These are phyloP conservation scores for Pagrus major DNA, from an alignment of 2,113 vertebrate genomes.

Conservation along the genomic window DNA sequence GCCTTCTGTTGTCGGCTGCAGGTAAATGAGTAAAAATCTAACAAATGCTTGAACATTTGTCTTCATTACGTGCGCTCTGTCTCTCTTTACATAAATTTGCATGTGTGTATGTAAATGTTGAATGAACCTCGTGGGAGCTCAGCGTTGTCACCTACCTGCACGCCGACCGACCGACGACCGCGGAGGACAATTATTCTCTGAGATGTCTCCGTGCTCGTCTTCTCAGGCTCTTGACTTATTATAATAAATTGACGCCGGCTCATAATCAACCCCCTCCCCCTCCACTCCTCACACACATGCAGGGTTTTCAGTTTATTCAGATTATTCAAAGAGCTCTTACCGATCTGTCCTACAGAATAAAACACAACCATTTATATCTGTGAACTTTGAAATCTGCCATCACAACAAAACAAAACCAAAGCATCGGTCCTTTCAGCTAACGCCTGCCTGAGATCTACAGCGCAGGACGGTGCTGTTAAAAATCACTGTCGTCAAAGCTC, in stretches of 20 bases:
- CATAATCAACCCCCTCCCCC: neutral
- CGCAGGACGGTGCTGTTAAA: neutral
- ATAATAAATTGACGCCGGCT: neutral
- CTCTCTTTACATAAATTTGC: conserved; percentile 33
- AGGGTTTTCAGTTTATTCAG: neutral
- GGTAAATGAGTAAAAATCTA: neutral
- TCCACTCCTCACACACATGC: neutral
- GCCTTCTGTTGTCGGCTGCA: neutral
- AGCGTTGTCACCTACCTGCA: neutral
- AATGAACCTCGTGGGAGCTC: neutral
- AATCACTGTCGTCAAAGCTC: too few relatives aligned
- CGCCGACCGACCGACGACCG: too few relatives aligned
- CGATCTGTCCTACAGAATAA: neutral
- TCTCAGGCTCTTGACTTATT: neutral
- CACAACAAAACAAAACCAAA: too few relatives aligned
- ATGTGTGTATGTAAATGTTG: conserved; percentile 15
- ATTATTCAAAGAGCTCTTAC: too few relatives aligned
- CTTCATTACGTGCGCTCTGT: conserved; percentile 28
- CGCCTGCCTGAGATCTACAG: neutral
- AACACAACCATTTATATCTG: neutral
- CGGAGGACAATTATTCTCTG: neutral
- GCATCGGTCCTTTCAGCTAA: too few relatives aligned
- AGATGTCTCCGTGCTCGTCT: neutral
- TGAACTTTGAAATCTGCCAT: neutral
- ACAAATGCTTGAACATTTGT: conserved; percentile 39